Conservation (phyloP, 2,113 vertebrate species). For the Blennius ocellaris region DNA sequence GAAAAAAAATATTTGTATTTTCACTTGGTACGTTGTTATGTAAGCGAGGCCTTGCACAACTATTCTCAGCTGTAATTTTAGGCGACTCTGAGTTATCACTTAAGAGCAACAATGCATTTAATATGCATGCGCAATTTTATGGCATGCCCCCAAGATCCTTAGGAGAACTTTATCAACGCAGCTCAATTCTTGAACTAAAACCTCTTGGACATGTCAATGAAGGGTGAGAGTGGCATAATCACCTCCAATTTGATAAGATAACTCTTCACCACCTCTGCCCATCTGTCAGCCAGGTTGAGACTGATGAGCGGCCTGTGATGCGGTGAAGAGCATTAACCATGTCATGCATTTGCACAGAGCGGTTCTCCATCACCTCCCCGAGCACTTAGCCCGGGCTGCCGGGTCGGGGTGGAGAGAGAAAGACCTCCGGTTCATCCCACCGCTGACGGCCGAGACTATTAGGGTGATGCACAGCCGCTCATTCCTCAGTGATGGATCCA, state of each 20-base stretch:
- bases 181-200: not conserved
- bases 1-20: too few relatives aligned
- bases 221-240: slow-evolving; percentile 22
- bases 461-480: slow-evolving; percentile 70
- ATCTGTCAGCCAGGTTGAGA: slow-evolving; percentile 59
- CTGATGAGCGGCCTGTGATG: slow-evolving; percentile 56
- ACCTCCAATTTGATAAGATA: slow-evolving; percentile 52
- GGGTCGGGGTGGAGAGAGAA: slow-evolving; percentile 24
- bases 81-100: not conserved
- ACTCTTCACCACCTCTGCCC: slow-evolving; percentile 44
- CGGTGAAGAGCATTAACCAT: slow-evolving; percentile 65
- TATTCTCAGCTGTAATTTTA: not conserved
- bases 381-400: slow-evolving; percentile 61
- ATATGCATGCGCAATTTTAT: slow-evolving; percentile 1
- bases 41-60: not conserved
- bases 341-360: slow-evolving; percentile 68
- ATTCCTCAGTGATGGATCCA: slow-evolving; percentile 74
- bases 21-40: not conserved
- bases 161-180: not conserved
- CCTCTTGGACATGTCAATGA: not conserved
- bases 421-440: slow-evolving; percentile 53
- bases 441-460: slow-evolving; percentile 71
- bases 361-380: slow-evolving; percentile 68
- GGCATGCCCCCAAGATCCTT: not conserved
- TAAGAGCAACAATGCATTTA: not conserved